Evolutionary conservation across 1,140 invertebrate species (phyloP), one percentile per base, ranked within the genome.

Genomic region (Rhopalosiphum maidis): DNA sequence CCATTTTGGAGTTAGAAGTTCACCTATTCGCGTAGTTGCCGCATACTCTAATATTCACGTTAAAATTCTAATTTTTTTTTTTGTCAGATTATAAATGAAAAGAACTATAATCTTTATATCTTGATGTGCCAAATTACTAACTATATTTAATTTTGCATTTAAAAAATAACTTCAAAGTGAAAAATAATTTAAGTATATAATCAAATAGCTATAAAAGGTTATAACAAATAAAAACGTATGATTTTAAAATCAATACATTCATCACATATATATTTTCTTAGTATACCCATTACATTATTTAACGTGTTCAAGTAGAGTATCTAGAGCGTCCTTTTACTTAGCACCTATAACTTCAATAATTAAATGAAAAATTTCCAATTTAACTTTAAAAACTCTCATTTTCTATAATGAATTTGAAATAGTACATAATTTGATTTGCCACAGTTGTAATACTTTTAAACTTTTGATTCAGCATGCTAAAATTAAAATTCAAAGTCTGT

Each of bases 11-110:
- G 60, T 2, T n/a, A n/a, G n/a, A 77, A n/a, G 4, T n/a, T n/a
- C 1, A n/a, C 4, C 6, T 4, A 4, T 5, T 5, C 15, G 15
- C 5, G 9, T 68, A 3, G 11, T 30, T 68, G 0, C 0, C 1
- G 4, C 2, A 4, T 4, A 77, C 3, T 18, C 5, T n/a, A 77
- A 68, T 68, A 15, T n/a, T 77, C 21, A 15, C 5, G 15, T n/a
- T n/a, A 18, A 77, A n/a, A 77, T 77, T 77, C 30, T 5, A 18
- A 2, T 77, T n/a, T n/a, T 77, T 68, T 68, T 15, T 51, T 51
- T 51, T 77, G 15, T 15, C 60, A 5, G 15, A 77, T 77, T 35
- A 77, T 77, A 51, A 6, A n/a, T 68, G 3, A 9, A 25, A 68
- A 30, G 11, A 15, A 68, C 4, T n/a, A 30, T 11, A 68, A 15